Conservation (phyloP, 2,797 vertebrate species). For the Danionella dracula region DNA sequence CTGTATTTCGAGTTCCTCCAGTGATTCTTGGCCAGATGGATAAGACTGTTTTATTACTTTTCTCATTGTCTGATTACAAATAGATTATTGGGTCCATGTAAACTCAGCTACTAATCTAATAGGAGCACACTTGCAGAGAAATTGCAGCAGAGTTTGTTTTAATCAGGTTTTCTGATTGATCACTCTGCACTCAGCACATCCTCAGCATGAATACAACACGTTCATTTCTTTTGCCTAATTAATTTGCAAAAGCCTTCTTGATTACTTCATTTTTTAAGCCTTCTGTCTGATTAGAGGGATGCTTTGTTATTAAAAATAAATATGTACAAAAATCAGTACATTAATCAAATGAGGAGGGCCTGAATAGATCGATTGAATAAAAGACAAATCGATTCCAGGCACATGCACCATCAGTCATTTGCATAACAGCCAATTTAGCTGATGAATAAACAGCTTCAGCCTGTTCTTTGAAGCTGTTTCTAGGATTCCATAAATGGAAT, state of each 20-base stretch:
- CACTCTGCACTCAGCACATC: not conserved
- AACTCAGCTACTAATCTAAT: no score
- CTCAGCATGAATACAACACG: constrained; percentile 8
- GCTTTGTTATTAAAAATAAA: constrained; percentile 35
- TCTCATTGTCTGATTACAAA: no score
- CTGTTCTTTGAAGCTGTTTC: constrained; percentile 53
- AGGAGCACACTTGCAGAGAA: no score
- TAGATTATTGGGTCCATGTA: no score
- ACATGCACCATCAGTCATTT: constrained; percentile 58
- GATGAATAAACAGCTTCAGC: constrained; percentile 59
- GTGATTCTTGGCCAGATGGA: no score
- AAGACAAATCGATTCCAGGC: constrained; percentile 43
- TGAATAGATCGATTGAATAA: constrained; percentile 59
- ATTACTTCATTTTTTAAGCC: not conserved
- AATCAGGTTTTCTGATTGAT: not conserved
- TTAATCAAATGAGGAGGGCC: constrained; percentile 62
- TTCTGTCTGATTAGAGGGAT: no score
- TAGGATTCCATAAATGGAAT: constrained; percentile 64
- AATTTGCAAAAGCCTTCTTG: constrained; percentile 16
- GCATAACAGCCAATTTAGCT: constrained; percentile 54
- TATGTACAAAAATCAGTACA: constrained; percentile 11
- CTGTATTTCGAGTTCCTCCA: not conserved
- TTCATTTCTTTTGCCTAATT: constrained; percentile 17
- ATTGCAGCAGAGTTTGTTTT: no score
- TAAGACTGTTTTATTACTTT: no score